Evolutionary conservation across 1,140 invertebrate genomes (phyloP).

Genomic region (Drosophila burlai): DNA sequence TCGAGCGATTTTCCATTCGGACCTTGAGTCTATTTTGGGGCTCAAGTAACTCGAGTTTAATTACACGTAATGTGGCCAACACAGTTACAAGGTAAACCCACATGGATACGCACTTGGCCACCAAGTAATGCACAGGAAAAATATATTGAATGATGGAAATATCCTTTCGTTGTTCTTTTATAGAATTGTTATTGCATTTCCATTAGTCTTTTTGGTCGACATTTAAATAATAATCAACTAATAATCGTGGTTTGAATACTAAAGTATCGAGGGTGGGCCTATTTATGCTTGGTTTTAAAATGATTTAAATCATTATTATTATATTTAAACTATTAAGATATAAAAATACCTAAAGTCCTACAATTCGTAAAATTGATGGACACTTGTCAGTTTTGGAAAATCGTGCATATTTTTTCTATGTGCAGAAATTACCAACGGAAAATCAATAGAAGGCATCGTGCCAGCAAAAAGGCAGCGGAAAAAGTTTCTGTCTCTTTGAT

Average conservation of each 20-base stretch:
- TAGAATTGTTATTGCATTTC: neutral
- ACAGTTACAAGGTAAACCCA: conserved; percentile 16
- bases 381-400: too few species aligned
- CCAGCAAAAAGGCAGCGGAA: conserved; percentile 46
- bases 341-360: neutral
- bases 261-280: neutral
- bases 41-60: conserved; percentile 42
- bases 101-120: conserved; percentile 36
- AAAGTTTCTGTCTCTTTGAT: conserved; percentile 39
- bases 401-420: neutral
- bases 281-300: too few species aligned
- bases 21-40: conserved; percentile 50
- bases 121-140: conserved; percentile 8
- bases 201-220: too few species aligned
- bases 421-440: conserved; percentile 31
- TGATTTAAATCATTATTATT: too few species aligned
- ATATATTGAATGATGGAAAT: neutral
- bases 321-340: neutral
- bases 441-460: conserved; percentile 62
- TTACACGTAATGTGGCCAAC: conserved; percentile 42
- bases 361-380: neutral
- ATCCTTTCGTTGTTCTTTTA: too few species aligned
- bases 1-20: conserved; percentile 32
- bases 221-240: neutral
- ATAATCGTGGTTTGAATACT: neutral